Conservation (phyloP, 2,888 invertebrate genomes). For the Pycnomerus fuliginosus region DNA sequence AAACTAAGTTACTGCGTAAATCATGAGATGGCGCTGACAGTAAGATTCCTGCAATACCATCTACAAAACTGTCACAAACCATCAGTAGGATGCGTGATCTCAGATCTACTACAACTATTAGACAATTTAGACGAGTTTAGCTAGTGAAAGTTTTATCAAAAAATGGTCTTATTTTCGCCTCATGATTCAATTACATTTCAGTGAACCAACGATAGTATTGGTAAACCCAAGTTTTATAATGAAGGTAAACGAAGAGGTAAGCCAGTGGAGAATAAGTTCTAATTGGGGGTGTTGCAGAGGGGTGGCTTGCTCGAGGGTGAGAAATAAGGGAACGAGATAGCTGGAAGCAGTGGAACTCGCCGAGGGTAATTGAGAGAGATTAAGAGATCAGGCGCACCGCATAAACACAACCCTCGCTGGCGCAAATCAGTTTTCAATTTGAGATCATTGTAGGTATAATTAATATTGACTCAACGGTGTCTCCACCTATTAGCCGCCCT, state of each 20-base stretch:
- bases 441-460: slow-evolving; percentile 49
- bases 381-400: slow-evolving; percentile 50
- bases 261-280: slow-evolving; percentile 34
- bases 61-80: no score
- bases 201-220: no score
- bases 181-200: no score
- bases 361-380: slow-evolving; percentile 50
- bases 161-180: no score
- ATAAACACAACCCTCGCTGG: slow-evolving; percentile 47
- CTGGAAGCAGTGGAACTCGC: slow-evolving; percentile 37
- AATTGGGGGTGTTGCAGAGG: slow-evolving; percentile 32
- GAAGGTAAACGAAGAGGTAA: slow-evolving; percentile 32
- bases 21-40: no score
- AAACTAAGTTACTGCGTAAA: no score
- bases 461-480: slow-evolving; percentile 46
- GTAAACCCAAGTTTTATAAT: no score
- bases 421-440: slow-evolving; percentile 49
- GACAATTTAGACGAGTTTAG: no score
- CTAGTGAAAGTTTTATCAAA: no score
- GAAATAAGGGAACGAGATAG: slow-evolving; percentile 31
- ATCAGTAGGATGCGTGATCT: no score
- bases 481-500: slow-evolving; percentile 39
- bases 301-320: slow-evolving; percentile 25
- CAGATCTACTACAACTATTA: no score
- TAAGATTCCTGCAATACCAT: no score